Conservation (phyloP, 2,797 vertebrate genomes). For the Platyrinchus mystaceus region DNA sequence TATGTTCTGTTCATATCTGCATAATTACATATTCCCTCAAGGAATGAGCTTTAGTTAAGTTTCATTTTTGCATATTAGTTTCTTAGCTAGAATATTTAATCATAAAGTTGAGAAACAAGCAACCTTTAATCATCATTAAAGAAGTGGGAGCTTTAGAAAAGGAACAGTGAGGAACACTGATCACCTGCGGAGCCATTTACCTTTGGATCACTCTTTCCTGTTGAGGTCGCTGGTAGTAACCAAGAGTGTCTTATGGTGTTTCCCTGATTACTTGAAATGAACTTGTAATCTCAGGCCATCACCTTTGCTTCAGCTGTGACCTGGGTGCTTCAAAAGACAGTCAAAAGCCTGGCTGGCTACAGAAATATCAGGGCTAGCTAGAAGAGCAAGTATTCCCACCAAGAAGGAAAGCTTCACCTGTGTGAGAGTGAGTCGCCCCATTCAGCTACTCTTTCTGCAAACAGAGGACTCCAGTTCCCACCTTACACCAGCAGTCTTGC, state of each 20-base stretch:
- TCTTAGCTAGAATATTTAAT: background rate
- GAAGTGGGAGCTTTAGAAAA: background rate
- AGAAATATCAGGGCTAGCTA: background rate
- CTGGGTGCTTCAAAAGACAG: background rate
- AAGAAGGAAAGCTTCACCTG: background rate
- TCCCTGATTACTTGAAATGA: background rate
- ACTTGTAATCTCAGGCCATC: background rate
- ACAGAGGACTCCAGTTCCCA: background rate
- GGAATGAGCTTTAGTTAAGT: background rate
- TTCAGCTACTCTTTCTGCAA: background rate
- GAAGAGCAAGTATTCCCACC: background rate
- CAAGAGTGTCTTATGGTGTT: background rate
- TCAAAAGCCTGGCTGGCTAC: background rate
- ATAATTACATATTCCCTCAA: background rate
- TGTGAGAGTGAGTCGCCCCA: background rate
- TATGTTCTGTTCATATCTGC: background rate
- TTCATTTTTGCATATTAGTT: slow-evolving; percentile 6
- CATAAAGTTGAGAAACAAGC: background rate
- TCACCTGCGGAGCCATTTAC: background rate
- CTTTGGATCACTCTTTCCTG: background rate
- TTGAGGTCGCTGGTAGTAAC: background rate
- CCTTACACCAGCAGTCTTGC: background rate
- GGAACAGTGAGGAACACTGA: accelerated
- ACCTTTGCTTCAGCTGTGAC: background rate
- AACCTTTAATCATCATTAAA: background rate